phyloP scores from a whole-genome alignment of 2,888 invertebrate species.

The Tyria jacobaeae region DNA sequence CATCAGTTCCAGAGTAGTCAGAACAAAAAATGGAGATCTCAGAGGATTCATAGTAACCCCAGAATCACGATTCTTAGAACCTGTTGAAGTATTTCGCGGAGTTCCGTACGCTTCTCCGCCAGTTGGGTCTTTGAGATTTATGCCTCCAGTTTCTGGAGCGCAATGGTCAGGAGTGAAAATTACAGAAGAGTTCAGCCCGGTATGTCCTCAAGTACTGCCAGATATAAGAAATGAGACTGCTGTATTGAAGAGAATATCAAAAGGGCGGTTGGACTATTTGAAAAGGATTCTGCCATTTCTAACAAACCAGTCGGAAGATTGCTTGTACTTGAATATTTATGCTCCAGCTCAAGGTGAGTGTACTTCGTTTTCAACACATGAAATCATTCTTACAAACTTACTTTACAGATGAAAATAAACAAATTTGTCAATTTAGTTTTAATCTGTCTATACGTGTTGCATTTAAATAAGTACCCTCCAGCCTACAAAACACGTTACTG shows the following conservation, averaged over 20 bases:
- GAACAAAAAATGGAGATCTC: slow-evolving; percentile 95
- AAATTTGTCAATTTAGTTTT: no score
- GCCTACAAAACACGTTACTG: no score
- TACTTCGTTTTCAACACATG: slow-evolving; percentile 23
- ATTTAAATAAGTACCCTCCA: no score
- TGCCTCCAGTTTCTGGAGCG: slow-evolving; percentile 98
- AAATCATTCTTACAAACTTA: background rate
- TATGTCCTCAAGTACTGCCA: slow-evolving; percentile 96
- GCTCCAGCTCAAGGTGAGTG: slow-evolving; percentile 96
- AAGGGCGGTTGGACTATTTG: slow-evolving; percentile 95
- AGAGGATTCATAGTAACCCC: slow-evolving; percentile 94
- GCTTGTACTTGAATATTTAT: slow-evolving; percentile 98
- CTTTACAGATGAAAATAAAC: no score
- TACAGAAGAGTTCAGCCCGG: slow-evolving; percentile 95
- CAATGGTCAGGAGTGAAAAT: slow-evolving; percentile 96
- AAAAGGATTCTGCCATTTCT: slow-evolving; percentile 95
- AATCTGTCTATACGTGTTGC: background rate
- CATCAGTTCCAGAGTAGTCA: slow-evolving; percentile 93
- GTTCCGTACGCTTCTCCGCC: slow-evolving; percentile 98
- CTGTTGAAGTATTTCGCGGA: slow-evolving; percentile 97
- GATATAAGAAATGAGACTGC: slow-evolving; percentile 94
- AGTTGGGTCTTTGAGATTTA: slow-evolving; percentile 95
- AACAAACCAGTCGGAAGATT: slow-evolving; percentile 98
- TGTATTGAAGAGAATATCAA: slow-evolving; percentile 94
- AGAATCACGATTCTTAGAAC: slow-evolving; percentile 93